phyloP scores from a whole-genome alignment of 2,797 vertebrate species.

The Zenarchopterus dispar region DNA sequence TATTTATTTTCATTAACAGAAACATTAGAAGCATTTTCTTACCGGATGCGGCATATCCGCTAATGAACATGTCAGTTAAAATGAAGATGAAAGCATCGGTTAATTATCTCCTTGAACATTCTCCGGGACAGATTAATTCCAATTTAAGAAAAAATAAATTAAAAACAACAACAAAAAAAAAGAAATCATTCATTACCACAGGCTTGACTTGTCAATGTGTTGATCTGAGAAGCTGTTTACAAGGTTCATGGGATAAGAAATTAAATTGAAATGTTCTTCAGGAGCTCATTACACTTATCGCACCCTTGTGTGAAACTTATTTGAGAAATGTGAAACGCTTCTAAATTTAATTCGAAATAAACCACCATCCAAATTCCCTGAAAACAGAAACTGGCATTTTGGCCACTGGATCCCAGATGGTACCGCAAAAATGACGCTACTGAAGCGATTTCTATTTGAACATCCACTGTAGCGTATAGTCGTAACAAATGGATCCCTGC shows the following conservation, averaged over 20 bases:
- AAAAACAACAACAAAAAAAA: constrained; percentile 38
- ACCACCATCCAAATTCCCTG: neutral
- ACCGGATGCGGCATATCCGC: constrained; percentile 60
- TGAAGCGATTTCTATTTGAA: constrained; percentile 8
- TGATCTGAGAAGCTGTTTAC: constrained; percentile 74
- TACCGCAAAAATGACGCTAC: neutral
- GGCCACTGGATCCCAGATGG: neutral
- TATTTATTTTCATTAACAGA: constrained; percentile 75
- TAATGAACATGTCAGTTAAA: constrained; percentile 79
- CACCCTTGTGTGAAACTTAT: constrained; percentile 16
- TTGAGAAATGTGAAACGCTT: neutral
- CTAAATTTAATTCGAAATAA: constrained; percentile 24
- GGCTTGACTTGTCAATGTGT: constrained; percentile 65
- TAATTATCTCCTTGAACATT: constrained; percentile 79
- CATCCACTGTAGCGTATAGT: neutral
- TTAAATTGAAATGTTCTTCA: constrained; percentile 58
- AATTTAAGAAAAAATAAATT: constrained; percentile 25
- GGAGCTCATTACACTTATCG: constrained; percentile 55
- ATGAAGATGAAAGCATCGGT: constrained; percentile 75
- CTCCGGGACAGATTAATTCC: constrained; percentile 71
- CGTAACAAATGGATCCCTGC: constrained; percentile 28
- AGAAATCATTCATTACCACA: constrained; percentile 54
- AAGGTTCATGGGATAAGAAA: constrained; percentile 62
- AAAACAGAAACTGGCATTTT: neutral
- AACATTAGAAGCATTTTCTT: constrained; percentile 65